phyloP scores from a whole-genome alignment of 2,113 vertebrate species.

The Leuciscus idus region DNA sequence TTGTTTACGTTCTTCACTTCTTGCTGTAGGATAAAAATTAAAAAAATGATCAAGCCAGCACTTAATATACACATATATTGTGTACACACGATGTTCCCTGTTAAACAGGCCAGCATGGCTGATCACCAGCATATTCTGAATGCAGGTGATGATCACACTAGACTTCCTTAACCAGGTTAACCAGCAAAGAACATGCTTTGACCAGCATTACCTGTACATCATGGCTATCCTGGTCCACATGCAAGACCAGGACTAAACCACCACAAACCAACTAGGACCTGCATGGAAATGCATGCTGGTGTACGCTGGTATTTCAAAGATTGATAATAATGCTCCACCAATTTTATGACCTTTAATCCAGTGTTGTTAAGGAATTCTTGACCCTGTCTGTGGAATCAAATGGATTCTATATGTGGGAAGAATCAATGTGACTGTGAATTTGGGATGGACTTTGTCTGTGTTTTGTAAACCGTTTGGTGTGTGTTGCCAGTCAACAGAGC shows the following conservation, averaged over 20 bases:
- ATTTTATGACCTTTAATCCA: background rate
- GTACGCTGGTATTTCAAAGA: background rate
- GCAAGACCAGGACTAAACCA: background rate
- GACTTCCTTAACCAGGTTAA: background rate
- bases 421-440: background rate
- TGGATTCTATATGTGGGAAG: background rate
- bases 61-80: background rate
- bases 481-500: conserved; percentile 58
- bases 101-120: background rate
- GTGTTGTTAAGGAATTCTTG: background rate
- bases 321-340: background rate
- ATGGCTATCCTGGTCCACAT: background rate
- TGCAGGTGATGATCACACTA: background rate
- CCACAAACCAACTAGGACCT: background rate
- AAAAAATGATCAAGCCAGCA: too few species aligned
- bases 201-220: background rate
- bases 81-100: background rate
- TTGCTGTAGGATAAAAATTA: conserved; percentile 82
- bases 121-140: background rate
- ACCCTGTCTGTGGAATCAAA: background rate
- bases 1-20: conserved; percentile 84
- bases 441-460: conserved; percentile 53
- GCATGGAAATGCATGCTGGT: background rate
- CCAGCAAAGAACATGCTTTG: background rate
- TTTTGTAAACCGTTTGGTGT: conserved; percentile 70